Evolutionary conservation across 2,113 vertebrate species (phyloP).

Genomic region (Tychaedon coryphoeus): DNA sequence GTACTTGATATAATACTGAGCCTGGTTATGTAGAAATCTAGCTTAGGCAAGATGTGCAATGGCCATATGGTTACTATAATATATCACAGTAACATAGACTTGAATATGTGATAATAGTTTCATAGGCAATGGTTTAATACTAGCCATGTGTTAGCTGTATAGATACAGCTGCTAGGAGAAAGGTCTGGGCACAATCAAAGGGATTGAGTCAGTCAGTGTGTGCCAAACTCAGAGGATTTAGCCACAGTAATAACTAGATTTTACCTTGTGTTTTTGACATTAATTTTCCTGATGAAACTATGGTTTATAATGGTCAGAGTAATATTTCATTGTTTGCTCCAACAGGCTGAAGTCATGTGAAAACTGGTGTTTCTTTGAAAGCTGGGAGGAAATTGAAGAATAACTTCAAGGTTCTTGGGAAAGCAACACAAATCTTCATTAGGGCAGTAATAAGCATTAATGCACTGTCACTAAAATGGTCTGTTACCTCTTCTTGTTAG

Average conservation of each 20-base stretch:
- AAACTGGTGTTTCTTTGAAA: constrained; percentile 43
- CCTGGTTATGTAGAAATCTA: background rate
- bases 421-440: constrained; percentile 73
- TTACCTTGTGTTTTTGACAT: background rate
- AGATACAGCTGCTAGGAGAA: background rate
- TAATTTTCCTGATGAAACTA: constrained; percentile 5
- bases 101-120: background rate
- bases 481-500: constrained; percentile 66
- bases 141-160: background rate
- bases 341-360: background rate
- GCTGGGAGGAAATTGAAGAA: constrained; percentile 48
- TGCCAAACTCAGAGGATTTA: background rate
- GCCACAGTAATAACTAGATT: background rate
- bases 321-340: background rate
- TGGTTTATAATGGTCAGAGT: background rate
- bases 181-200: background rate
- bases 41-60: background rate
- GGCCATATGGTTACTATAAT: background rate
- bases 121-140: background rate
- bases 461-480: constrained; percentile 68
- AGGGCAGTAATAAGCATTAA: constrained; percentile 67
- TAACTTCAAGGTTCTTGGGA: constrained; percentile 53
- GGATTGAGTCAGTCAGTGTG: background rate
- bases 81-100: background rate
- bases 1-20: background rate